Conservation (phyloP, 2,888 invertebrate species). For the Drosophila eohydei region DNA sequence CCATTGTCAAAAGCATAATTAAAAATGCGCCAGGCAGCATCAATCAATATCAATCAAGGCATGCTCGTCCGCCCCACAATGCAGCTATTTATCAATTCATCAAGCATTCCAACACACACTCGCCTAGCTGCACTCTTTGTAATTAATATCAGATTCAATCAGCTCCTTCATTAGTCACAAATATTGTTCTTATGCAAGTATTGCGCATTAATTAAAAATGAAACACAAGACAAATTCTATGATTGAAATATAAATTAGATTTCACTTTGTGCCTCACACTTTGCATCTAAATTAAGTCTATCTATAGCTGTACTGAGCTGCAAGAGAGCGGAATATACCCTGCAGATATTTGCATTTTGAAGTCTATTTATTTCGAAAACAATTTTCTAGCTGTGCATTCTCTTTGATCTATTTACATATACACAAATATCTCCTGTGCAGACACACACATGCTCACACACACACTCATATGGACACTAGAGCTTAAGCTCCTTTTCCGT, state of each 20-base stretch:
- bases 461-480: too few relatives aligned
- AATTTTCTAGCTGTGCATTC: background rate
- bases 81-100: constrained; percentile 18
- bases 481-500: background rate
- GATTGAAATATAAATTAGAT: constrained; percentile 1
- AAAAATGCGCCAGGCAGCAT: constrained; percentile 54
- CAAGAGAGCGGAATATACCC: background rate
- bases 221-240: background rate
- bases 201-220: constrained; percentile 1
- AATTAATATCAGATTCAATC: constrained; percentile 7
- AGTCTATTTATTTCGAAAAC: background rate
- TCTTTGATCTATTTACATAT: background rate
- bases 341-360: background rate
- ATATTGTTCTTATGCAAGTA: background rate
- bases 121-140: background rate
- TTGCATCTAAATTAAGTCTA: background rate
- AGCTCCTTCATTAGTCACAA: background rate
- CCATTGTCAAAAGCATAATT: constrained; percentile 60
- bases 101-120: background rate
- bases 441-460: background rate
- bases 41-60: constrained; percentile 38
- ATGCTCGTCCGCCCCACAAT: background rate
- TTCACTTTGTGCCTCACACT: background rate
- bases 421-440: background rate
- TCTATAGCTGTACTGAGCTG: background rate